A percentile compares a stretch with the other conserved stretches of the same genome.
Evolutionary conservation across 2,113 vertebrate species (phyloP).

Genomic region (Phyllostomus hastatus): DNA sequence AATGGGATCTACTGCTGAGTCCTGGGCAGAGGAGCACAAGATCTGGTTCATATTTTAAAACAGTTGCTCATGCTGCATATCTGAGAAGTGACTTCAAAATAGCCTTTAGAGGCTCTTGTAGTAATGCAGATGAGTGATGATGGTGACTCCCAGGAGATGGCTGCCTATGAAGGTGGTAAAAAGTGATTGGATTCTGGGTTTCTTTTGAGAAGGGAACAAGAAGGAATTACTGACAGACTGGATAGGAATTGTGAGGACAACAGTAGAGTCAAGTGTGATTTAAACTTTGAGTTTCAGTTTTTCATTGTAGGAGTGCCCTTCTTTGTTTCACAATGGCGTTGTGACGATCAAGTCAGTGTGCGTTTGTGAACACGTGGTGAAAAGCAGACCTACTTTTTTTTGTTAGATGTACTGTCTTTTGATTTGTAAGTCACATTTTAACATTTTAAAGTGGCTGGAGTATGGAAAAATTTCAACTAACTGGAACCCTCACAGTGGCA

Average conservation of each 20-base stretch:
- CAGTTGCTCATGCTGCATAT: neutral
- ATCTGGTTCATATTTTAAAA: neutral
- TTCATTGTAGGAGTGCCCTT: neutral
- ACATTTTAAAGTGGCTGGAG: neutral
- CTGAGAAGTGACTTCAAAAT: neutral
- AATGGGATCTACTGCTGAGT: accelerated
- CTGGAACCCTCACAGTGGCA: neutral
- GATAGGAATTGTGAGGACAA: neutral
- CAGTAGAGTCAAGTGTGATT: neutral
- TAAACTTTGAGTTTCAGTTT: neutral
- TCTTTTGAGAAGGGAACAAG: neutral
- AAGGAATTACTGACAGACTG: neutral
- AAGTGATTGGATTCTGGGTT: neutral
- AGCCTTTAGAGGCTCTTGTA: neutral
- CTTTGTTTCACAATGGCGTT: neutral
- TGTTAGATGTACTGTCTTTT: neutral
- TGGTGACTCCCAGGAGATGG: neutral
- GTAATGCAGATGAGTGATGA: neutral
- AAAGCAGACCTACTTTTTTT: neutral
- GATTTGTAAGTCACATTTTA: neutral
- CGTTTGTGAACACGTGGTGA: neutral
- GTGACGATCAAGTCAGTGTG: neutral
- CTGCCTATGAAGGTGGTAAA: neutral
- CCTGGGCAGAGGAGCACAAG: neutral
- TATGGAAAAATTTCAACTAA: neutral